These are phyloP conservation scores for Lochmaea crataegi DNA, from an alignment of 2,888 invertebrate species.

Conservation along the genomic window DNA sequence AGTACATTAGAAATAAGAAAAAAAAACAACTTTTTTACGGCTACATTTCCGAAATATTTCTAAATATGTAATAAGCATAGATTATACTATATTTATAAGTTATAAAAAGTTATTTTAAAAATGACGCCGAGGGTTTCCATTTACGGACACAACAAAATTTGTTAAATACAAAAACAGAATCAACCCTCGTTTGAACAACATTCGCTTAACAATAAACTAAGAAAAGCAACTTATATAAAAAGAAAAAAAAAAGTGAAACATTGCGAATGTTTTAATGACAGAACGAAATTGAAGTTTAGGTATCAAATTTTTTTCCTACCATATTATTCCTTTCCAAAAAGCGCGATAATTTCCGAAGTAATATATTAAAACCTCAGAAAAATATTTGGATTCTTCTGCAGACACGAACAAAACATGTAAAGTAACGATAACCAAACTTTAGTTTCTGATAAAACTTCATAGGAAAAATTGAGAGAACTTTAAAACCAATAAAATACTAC, in stretches of 20 bases:
- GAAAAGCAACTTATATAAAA: conserved; percentile 39
- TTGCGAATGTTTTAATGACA: conserved; percentile 39
- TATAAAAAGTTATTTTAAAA: conserved; percentile 47
- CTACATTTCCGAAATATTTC: conserved; percentile 55
- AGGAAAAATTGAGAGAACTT: too few species aligned
- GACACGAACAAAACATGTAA: too few species aligned
- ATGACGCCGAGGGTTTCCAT: conserved; percentile 44
- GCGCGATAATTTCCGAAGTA: too few species aligned
- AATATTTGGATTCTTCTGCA: too few species aligned
- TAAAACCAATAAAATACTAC: too few species aligned
- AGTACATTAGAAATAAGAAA: conserved; percentile 42
- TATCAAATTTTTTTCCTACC: not conserved
- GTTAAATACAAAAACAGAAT: conserved; percentile 45
- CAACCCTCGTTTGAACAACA: conserved; percentile 46
- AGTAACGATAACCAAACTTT: too few species aligned
- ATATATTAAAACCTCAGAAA: too few species aligned
- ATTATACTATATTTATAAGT: conserved; percentile 53
- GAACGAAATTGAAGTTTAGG: conserved; percentile 3
- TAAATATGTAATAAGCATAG: conserved; percentile 57
- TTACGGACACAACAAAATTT: conserved; percentile 39
- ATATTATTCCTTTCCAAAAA: too few species aligned
- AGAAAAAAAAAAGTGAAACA: conserved; percentile 40
- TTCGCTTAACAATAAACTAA: conserved; percentile 52
- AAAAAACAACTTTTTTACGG: conserved; percentile 48
- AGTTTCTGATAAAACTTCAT: too few species aligned